phyloP scores from a whole-genome alignment of 2,113 vertebrate species.

The Oncorhynchus kisutch region DNA sequence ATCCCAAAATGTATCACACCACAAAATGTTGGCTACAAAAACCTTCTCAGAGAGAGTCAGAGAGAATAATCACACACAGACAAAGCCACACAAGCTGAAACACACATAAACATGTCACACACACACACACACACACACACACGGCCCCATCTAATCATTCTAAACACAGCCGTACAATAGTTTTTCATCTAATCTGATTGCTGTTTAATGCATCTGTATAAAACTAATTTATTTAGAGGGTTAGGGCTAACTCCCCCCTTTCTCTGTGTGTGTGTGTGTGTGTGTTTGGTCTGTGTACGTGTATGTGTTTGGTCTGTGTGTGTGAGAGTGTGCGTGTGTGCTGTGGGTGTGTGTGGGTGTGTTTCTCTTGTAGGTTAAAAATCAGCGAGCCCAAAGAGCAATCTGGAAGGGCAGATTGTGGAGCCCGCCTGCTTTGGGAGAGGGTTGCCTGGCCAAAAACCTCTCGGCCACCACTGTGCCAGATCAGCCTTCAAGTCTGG shows the following conservation, averaged over 20 bases:
- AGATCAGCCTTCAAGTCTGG: slow-evolving; percentile 43
- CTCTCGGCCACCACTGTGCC: slow-evolving; percentile 11
- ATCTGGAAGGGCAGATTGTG: slow-evolving; percentile 62
- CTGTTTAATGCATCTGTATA: not conserved
- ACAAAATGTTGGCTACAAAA: not conserved
- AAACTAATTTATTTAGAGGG: no score
- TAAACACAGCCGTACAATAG: not conserved
- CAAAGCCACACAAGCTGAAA: not conserved
- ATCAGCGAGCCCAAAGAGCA: slow-evolving; percentile 55
- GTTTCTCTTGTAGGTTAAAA: slow-evolving; percentile 20
- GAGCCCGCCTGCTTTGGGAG: slow-evolving; percentile 41
- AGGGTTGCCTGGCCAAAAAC: slow-evolving; percentile 11
- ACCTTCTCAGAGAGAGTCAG: not conserved
- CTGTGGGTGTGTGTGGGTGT: not conserved
- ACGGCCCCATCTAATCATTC: not conserved
- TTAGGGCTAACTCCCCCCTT: no score
- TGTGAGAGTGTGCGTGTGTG: no score
- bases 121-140: slow-evolving; percentile 1
- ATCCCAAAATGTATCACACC: no score
- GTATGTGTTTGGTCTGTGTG: no score
- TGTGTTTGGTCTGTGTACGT: no score
- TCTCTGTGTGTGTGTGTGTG: no score
- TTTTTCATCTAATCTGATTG: not conserved
- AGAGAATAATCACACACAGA: not conserved
- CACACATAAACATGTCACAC: not conserved